Evolutionary conservation across 2,888 invertebrate genomes (phyloP).

Genomic region (Phyllotreta cruciferae): DNA sequence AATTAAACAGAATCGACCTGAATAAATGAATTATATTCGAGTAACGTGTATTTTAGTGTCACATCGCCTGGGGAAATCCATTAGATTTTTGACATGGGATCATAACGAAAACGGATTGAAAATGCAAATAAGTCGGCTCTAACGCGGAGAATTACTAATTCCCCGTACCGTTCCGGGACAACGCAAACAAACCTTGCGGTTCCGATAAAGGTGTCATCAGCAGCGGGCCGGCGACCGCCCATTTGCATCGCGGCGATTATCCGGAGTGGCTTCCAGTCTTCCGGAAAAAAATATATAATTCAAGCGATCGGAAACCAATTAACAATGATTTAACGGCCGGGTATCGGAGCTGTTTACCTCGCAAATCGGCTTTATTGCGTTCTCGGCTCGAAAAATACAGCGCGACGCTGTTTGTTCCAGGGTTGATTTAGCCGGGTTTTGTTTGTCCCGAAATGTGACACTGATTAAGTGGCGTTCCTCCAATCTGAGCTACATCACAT

Average conservation of each 20-base stretch:
- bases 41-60: neutral
- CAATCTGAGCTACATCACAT: conserved; percentile 12
- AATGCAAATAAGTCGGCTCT: conserved; percentile 12
- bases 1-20: too few relatives aligned
- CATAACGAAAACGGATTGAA: conserved; percentile 8
- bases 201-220: neutral
- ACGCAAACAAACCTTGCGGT: neutral
- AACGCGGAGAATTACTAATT: neutral
- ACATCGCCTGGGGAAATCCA: neutral
- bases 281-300: too few relatives aligned
- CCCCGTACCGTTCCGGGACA: neutral
- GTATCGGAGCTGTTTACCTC: too few relatives aligned
- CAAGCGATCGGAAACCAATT: too few relatives aligned
- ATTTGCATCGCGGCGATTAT: neutral
- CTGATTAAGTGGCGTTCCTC: conserved; percentile 21
- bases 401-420: neutral
- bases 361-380: too few relatives aligned
- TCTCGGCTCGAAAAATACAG: neutral
- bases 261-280: neutral
- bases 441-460: conserved; percentile 23
- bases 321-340: too few relatives aligned
- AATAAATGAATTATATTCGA: too few relatives aligned
- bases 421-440: conserved; percentile 26
- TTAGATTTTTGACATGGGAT: conserved; percentile 10
- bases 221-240: neutral